Conservation (phyloP, 1,140 invertebrate species). For the Bombus polaris region DNA sequence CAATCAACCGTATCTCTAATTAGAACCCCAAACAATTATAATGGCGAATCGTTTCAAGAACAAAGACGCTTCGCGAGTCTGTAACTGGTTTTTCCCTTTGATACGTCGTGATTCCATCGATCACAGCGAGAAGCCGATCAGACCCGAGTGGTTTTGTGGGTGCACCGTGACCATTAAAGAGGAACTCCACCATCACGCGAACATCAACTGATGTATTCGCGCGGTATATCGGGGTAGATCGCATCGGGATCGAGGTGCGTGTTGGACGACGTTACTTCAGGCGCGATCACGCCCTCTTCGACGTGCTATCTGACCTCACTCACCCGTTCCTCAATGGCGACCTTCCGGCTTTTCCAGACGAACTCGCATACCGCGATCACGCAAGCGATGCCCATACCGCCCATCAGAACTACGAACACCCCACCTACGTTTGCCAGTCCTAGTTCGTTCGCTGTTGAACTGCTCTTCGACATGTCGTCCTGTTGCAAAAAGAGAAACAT, state of each 20-base stretch:
- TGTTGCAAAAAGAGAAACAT: conserved; percentile 71
- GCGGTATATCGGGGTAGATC: conserved; percentile 74
- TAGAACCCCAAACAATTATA: neutral
- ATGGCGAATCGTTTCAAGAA: neutral
- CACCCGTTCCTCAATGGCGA: conserved; percentile 94
- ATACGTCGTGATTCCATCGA: neutral
- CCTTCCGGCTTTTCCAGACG: conserved; percentile 95
- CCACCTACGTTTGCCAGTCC: conserved; percentile 96
- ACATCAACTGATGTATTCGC: conserved; percentile 77
- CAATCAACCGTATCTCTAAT: neutral
- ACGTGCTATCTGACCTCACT: conserved; percentile 81
- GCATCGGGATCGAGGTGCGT: conserved; percentile 73
- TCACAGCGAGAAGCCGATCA: conserved; percentile 54
- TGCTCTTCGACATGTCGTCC: conserved; percentile 93
- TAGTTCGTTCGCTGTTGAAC: conserved; percentile 92
- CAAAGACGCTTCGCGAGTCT: neutral
- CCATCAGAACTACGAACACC: conserved; percentile 97
- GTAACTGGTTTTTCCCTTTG: too few relatives aligned
- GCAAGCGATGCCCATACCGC: conserved; percentile 94
- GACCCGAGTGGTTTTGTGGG: conserved; percentile 72
- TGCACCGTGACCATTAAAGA: conserved; percentile 73
- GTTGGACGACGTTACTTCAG: conserved; percentile 59
- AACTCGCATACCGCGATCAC: conserved; percentile 96
- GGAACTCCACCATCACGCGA: conserved; percentile 75
- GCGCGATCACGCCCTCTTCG: conserved; percentile 57